Evolutionary conservation across 2,797 vertebrate genomes (phyloP).

Genomic region (Lophotriccus pileatus): DNA sequence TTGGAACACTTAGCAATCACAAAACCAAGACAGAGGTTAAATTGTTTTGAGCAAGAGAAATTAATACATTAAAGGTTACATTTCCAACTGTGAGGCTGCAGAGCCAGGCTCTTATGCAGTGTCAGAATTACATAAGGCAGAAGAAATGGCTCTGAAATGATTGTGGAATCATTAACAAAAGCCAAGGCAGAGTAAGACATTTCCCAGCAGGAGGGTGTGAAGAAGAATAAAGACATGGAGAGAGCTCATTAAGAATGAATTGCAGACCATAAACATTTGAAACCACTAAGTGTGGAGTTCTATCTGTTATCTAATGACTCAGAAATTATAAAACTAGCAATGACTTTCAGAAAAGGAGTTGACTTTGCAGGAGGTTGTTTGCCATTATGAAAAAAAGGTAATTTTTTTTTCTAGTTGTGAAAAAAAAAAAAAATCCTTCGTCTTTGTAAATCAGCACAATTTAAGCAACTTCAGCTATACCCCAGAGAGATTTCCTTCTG

Average conservation of each 20-base stretch:
- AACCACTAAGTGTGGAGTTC: slow-evolving; percentile 85
- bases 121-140: slow-evolving; percentile 85
- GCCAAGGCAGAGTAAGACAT: slow-evolving; percentile 83
- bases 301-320: slow-evolving; percentile 88
- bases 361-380: slow-evolving; percentile 82
- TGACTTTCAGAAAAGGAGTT: slow-evolving; percentile 83
- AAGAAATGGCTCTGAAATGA: slow-evolving; percentile 84
- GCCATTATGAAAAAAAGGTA: slow-evolving; percentile 71
- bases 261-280: slow-evolving; percentile 88
- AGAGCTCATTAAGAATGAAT: slow-evolving; percentile 89
- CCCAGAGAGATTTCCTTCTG: slow-evolving; percentile 71
- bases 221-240: slow-evolving; percentile 85
- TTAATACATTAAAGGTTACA: slow-evolving; percentile 88
- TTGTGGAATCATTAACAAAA: slow-evolving; percentile 85
- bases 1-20: slow-evolving; percentile 86
- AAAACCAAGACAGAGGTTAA: slow-evolving; percentile 86
- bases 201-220: slow-evolving; percentile 83
- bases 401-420: slow-evolving; percentile 55
- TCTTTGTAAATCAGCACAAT: slow-evolving; percentile 77
- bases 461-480: slow-evolving; percentile 73
- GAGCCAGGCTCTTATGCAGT: slow-evolving; percentile 77
- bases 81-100: slow-evolving; percentile 83
- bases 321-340: slow-evolving; percentile 85
- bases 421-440: slow-evolving; percentile 61
- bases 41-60: slow-evolving; percentile 88